phyloP scores from a whole-genome alignment of 30 jellyfish, hydroid and myxozoan species.

The Chironex yamaguchii region DNA sequence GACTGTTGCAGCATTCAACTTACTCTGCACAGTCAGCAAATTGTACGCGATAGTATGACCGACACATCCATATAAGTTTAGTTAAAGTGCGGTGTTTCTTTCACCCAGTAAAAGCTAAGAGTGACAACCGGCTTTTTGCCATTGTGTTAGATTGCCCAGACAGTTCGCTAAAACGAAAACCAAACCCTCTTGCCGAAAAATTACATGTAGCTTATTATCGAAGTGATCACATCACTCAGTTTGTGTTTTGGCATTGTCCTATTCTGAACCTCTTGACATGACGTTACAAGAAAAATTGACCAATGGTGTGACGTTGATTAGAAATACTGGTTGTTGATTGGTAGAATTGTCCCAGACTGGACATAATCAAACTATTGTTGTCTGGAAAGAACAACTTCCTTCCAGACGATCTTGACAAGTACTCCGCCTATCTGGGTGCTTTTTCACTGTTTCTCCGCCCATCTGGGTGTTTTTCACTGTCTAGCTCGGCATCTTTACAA shows the following conservation, averaged over 20 bases:
- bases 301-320: conserved; percentile 72
- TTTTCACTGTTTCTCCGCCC: conserved; percentile 26
- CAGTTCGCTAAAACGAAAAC: not conserved
- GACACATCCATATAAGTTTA: no score
- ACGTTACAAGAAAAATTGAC: conserved; percentile 89
- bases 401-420: conserved; percentile 93
- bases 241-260: not conserved
- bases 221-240: not conserved
- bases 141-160: no score
- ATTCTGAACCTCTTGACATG: conserved; percentile 77
- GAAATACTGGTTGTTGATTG: conserved; percentile 75
- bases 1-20: no score
- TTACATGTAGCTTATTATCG: not conserved
- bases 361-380: conserved; percentile 91
- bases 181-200: not conserved
- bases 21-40: no score
- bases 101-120: no score
- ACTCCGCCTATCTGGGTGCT: conserved; percentile 99
- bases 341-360: conserved; percentile 76
- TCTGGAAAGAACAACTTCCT: conserved; percentile 65
- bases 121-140: no score
- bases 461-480: not conserved
- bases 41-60: no score
- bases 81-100: no score
- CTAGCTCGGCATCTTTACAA: not conserved